A percentile compares a stretch with the other conserved stretches of the same genome.
These are phyloP conservation scores for Eriosoma lanigerum DNA, from an alignment of 1,140 invertebrate species.

Conservation along the genomic window DNA sequence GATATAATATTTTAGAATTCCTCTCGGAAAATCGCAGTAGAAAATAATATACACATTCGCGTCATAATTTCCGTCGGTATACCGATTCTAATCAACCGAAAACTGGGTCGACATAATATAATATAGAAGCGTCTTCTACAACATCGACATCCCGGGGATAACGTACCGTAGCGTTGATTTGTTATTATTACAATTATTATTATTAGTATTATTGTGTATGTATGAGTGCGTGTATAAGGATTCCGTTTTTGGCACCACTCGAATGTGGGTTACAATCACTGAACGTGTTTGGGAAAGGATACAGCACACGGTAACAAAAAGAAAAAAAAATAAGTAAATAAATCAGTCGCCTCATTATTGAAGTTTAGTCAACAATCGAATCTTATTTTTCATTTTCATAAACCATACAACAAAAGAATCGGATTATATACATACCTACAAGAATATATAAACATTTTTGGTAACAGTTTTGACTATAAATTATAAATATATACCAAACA, in stretches of 20 bases:
- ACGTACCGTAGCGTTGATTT: slow-evolving; percentile 39
- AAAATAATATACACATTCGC: slow-evolving; percentile 20
- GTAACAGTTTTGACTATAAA: no score
- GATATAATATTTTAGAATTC: slow-evolving; percentile 24
- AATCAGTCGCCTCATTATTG: background rate
- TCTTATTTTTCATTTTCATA: slow-evolving; percentile 34
- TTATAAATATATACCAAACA: no score
- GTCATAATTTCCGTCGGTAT: slow-evolving; percentile 39
- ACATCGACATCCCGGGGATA: slow-evolving; percentile 39
- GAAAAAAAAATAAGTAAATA: background rate
- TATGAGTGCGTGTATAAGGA: slow-evolving; percentile 11
- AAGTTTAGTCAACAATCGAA: slow-evolving; percentile 17
- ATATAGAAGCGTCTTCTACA: background rate
- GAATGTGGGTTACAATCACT: slow-evolving; percentile 43
- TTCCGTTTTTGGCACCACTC: slow-evolving; percentile 43
- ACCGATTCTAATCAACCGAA: slow-evolving; percentile 51
- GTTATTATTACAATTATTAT: slow-evolving; percentile 40
- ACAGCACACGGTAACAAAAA: slow-evolving; percentile 26
- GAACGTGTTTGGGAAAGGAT: slow-evolving; percentile 37
- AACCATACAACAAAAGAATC: background rate
- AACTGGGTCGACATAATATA: slow-evolving; percentile 44
- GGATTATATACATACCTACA: background rate
- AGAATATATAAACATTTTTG: background rate
- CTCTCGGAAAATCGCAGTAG: slow-evolving; percentile 11
- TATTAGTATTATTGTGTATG: slow-evolving; percentile 37